Base-by-base conservation (phyloP, 2,888 invertebrate species). In the Chrysolina oricalcia region DNA sequence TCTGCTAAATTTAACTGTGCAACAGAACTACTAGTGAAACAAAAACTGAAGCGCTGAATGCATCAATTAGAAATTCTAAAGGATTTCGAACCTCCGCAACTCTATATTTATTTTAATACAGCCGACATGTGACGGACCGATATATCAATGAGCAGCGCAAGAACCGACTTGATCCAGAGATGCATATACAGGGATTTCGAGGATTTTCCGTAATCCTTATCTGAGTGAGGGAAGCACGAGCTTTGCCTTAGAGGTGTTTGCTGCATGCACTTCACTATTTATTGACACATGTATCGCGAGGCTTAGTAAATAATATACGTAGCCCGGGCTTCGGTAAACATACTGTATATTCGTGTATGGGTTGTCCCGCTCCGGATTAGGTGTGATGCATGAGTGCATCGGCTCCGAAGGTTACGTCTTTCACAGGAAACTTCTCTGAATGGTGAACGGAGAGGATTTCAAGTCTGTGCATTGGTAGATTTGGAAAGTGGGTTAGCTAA, bases 221-320 rank as follows among this genome's bases (percentile, higher is more conserved):
- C 82, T 82, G 81, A 81, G 81, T 81, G 79, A 78, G 73, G 76
- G 64, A 78, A 80, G 84, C 85, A 85, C 85, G 85, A 81, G 82
- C 80, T 77, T 53, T 81, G 85, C 85, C 85, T 85, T 85, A 85
- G 79, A 81, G 23, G 82, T 82, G 81, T 80, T 79, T 79, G 78
- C 77, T 74, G 76, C 76, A 80, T 83, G 81, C 83, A 82, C 83
- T 83, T 81, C 79, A 81, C 75, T 82, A 80, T 82, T 81, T 82
- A 83, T 83, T 82, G 83, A 83, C 82, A 82, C 74, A 82, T 80
- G 82, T 80, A 82, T 80, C 81, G 72, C 80, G 62, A 78, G 76
- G 81, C 81, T 82, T 80, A 83, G 80, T 81, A 83, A 82, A 83
- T 82, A 83, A 79, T 80, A 80, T 72, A 79, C 69, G 66, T 59